Conservation (phyloP, 2,888 invertebrate species). For the Malthinus seriepunctatus region DNA sequence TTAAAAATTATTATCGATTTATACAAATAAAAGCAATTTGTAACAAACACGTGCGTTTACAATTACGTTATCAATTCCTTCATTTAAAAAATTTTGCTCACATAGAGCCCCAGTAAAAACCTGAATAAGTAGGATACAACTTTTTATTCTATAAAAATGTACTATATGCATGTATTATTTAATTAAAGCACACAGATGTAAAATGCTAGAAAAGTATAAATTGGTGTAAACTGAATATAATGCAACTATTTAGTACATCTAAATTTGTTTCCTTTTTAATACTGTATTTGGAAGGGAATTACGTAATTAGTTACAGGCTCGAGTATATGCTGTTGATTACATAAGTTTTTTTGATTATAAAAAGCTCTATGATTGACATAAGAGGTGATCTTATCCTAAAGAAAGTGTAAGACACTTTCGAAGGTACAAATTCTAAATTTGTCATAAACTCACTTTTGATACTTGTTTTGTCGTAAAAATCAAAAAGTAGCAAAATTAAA, state of each 20-base stretch:
- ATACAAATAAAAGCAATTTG: slow-evolving; percentile 14
- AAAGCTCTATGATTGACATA: no score
- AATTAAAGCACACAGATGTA: slow-evolving; percentile 24
- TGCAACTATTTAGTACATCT: not conserved
- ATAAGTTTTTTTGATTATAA: no score
- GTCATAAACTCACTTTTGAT: no score
- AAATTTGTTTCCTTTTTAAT: slow-evolving; percentile 2
- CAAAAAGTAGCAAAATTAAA: no score
- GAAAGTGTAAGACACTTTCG: no score
- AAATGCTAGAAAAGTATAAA: slow-evolving; percentile 33
- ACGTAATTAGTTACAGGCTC: no score
- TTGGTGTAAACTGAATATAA: slow-evolving; percentile 2
- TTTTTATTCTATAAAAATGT: not conserved
- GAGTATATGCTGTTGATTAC: no score
- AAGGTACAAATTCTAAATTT: no score
- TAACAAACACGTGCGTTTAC: no score
- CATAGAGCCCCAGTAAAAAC: slow-evolving; percentile 2
- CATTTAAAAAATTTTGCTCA: not conserved
- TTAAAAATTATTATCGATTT: slow-evolving; percentile 17
- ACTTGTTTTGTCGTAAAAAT: no score
- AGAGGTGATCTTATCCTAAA: no score
- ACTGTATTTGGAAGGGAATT: not conserved
- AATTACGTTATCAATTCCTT: slow-evolving; percentile 11
- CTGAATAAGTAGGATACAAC: slow-evolving; percentile 1
- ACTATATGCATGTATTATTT: not conserved